Evolutionary conservation across 2,888 invertebrate species (phyloP).

Genomic region (Apodemia duryi): DNA sequence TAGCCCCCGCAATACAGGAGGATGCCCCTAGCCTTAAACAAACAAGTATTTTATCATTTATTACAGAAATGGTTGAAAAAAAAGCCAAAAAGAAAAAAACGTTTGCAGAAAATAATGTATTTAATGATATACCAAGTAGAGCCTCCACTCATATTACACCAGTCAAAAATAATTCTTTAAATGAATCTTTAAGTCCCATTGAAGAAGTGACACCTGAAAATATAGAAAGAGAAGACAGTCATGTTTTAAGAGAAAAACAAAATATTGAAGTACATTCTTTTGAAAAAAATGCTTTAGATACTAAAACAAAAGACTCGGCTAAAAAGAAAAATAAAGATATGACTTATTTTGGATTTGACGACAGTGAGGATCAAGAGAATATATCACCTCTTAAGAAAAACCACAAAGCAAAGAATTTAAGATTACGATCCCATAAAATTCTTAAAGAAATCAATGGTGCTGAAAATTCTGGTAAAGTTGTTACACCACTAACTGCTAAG

Average conservation of each 20-base stretch:
- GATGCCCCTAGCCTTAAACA: conserved; percentile 54
- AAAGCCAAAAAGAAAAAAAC: conserved; percentile 54
- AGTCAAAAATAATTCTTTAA: conserved; percentile 25
- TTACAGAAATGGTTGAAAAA: conserved; percentile 59
- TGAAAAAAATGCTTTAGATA: not conserved
- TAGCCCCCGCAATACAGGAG: conserved; percentile 42
- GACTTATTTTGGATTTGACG: conserved; percentile 72
- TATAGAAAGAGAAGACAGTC: conserved; percentile 30
- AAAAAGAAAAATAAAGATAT: conserved; percentile 39
- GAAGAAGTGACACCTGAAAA: conserved; percentile 15
- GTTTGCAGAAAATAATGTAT: conserved; percentile 45
- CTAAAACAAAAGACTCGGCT: conserved; percentile 23
- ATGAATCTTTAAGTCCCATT: conserved; percentile 15
- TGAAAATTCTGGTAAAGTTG: conserved; percentile 48
- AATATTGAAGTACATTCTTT: not conserved
- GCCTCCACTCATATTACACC: conserved; percentile 26
- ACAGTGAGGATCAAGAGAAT: conserved; percentile 64
- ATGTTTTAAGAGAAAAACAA: conserved; percentile 5
- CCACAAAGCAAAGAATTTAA: conserved; percentile 41
- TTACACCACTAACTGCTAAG: conserved; percentile 46
- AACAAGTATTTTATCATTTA: conserved; percentile 67
- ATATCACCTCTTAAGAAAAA: conserved; percentile 51
- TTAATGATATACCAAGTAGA: conserved; percentile 41
- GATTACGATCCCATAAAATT: conserved; percentile 45
- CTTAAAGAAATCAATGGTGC: conserved; percentile 54